phyloP scores from a whole-genome alignment of 2,113 vertebrate genomes.

The Hippocampus mohnikei region DNA sequence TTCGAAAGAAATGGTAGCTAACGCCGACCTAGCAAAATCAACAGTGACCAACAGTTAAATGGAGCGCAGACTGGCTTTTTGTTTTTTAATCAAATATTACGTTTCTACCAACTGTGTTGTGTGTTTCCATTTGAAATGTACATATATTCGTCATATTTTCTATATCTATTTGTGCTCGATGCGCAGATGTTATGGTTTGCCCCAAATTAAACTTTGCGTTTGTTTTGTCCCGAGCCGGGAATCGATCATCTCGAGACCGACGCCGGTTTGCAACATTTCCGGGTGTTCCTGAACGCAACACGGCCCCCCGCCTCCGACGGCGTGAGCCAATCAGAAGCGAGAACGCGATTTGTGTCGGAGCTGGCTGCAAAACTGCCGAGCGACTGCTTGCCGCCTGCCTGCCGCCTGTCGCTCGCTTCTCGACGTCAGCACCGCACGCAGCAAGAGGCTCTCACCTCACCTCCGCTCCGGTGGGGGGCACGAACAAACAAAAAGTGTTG shows the following conservation, averaged over 20 bases:
- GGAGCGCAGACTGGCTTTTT: no score
- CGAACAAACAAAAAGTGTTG: not conserved
- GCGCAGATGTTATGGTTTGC: no score
- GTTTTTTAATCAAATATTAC: no score
- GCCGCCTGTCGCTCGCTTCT: not conserved
- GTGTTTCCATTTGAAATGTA: no score
- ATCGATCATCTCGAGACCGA: not conserved
- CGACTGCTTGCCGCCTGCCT: not conserved
- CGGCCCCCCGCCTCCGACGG: not conserved
- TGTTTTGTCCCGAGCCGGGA: not conserved
- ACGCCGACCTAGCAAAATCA: no score
- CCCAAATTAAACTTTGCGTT: not conserved
- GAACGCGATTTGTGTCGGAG: conserved; percentile 58
- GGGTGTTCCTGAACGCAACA: conserved; percentile 24
- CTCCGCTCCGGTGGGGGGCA: not conserved
- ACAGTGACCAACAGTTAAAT: no score
- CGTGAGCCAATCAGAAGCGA: conserved; percentile 51
- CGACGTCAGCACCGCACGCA: not conserved
- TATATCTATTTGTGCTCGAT: no score
- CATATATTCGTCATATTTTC: no score
- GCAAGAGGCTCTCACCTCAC: no score
- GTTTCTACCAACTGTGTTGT: no score
- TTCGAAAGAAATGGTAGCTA: no score
- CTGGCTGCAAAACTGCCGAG: not conserved
- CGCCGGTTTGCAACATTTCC: not conserved